Conservation (phyloP, 2,113 vertebrate genomes). For the Sander vitreus region DNA sequence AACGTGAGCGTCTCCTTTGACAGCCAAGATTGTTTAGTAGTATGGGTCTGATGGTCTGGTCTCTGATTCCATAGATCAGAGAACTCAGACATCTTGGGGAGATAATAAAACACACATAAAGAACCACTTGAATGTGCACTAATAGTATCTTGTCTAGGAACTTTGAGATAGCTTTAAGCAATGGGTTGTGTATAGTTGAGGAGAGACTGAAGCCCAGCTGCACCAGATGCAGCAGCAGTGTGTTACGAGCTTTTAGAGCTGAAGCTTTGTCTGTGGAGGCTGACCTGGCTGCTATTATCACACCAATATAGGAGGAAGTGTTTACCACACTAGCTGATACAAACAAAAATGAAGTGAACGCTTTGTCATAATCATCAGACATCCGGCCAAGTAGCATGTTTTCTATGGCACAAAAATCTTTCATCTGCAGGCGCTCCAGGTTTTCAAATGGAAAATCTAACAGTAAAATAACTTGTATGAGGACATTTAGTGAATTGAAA, state of each 20-base stretch:
- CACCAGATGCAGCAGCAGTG: constrained; percentile 72
- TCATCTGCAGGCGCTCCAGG: constrained; percentile 32
- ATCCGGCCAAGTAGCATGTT: background rate
- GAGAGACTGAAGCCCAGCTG: constrained; percentile 72
- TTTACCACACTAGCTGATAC: constrained; percentile 46
- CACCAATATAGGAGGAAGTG: constrained; percentile 64
- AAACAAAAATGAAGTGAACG: constrained; percentile 60
- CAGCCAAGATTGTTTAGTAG: too few species aligned
- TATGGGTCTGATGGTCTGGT: too few species aligned
- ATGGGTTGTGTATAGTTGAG: constrained; percentile 43
- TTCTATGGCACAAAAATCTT: background rate
- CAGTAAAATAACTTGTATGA: constrained; percentile 8
- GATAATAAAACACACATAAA: too few species aligned
- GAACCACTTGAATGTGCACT: too few species aligned
- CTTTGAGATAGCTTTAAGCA: constrained; percentile 27
- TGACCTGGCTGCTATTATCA: constrained; percentile 71
- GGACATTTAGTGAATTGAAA: constrained; percentile 23
- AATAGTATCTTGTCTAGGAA: too few species aligned
- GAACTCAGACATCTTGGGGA: too few species aligned
- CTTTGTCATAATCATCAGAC: constrained; percentile 36
- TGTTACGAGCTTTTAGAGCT: constrained; percentile 65
- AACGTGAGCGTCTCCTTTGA: too few species aligned
- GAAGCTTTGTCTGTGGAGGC: constrained; percentile 68
- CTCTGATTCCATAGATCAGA: too few species aligned
- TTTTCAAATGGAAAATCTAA: background rate